Evolutionary conservation across 2,888 invertebrate genomes (phyloP).

Genomic region (Nomada ruficornis): DNA sequence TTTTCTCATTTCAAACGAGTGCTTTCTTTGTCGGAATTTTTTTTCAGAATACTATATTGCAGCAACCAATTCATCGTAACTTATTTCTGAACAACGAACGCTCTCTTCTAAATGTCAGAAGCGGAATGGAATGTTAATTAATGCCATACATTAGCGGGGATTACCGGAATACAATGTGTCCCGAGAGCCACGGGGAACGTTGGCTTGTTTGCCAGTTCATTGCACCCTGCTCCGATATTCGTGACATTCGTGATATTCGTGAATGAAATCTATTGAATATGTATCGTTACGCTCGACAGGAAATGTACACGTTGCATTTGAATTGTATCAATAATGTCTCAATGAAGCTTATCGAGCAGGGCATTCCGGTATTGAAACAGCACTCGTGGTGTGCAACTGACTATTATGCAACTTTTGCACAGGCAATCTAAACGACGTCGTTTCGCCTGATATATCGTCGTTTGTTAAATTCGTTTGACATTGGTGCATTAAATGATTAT

Average conservation of each 20-base stretch:
- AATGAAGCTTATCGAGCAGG: constrained; percentile 23
- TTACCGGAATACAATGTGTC: constrained; percentile 59
- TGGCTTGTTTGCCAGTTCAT: constrained; percentile 52
- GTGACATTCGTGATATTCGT: constrained; percentile 45
- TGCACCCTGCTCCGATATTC: constrained; percentile 33
- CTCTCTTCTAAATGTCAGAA: constrained; percentile 29
- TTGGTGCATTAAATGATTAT: neutral
- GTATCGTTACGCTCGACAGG: constrained; percentile 33
- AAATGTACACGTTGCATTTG: constrained; percentile 25
- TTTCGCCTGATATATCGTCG: neutral
- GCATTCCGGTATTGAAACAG: neutral
- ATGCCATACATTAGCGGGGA: constrained; percentile 66
- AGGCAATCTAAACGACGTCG: neutral
- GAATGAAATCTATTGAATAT: constrained; percentile 56
- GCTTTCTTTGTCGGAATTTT: neutral
- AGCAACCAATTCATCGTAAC: constrained; percentile 38
- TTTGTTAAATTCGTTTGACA: neutral
- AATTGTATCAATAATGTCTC: constrained; percentile 50
- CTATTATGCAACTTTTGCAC: constrained; percentile 7
- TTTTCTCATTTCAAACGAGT: too few relatives aligned
- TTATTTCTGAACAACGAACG: constrained; percentile 44
- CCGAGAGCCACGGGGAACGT: constrained; percentile 13
- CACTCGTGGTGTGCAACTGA: neutral
- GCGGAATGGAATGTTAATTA: constrained; percentile 64
- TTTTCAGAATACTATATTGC: constrained; percentile 15